A percentile compares a stretch with the other conserved stretches of the same genome.
Conservation (phyloP, 2,888 invertebrate species). For the Sinelater perroti region DNA sequence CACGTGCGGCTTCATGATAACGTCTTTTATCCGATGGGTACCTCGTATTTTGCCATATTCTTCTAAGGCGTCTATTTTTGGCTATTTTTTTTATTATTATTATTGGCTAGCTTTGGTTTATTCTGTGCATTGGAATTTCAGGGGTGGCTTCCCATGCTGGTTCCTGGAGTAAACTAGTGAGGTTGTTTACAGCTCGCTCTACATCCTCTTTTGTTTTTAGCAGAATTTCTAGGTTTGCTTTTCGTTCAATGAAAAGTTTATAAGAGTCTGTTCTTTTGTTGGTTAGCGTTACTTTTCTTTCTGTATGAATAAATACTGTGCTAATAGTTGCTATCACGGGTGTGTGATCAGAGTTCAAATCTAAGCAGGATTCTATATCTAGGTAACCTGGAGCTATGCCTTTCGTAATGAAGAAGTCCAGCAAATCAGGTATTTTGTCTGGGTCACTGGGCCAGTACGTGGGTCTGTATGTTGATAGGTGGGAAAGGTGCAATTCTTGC, state of each 20-base stretch:
- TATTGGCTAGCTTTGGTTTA: too few relatives aligned
- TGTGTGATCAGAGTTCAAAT: background rate
- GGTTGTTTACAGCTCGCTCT: conserved; percentile 2
- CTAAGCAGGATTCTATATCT: background rate
- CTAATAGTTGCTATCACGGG: conserved; percentile 1
- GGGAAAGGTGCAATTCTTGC: too few relatives aligned
- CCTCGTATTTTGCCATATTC: too few relatives aligned
- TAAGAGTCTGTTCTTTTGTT: conserved; percentile 6
- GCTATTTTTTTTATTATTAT: too few relatives aligned
- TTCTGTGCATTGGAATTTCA: too few relatives aligned
- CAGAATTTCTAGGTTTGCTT: background rate
- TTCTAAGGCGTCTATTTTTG: too few relatives aligned
- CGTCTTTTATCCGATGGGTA: too few relatives aligned
- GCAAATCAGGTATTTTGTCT: too few relatives aligned
- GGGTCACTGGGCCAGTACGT: too few relatives aligned
- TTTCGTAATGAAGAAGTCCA: conserved; percentile 1
- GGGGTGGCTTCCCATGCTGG: background rate
- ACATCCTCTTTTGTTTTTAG: background rate
- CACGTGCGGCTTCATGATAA: too few relatives aligned
- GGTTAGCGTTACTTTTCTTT: background rate
- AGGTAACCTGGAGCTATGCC: conserved; percentile 3
- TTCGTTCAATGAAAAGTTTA: background rate
- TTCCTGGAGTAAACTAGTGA: conserved; percentile 1
- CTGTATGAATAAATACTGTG: background rate
- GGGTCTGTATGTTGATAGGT: too few relatives aligned